Evolutionary conservation across 1,140 invertebrate genomes (phyloP), one percentile per base, ranked within the genome.

Genomic region (Doryteuthis pealeii): DNA sequence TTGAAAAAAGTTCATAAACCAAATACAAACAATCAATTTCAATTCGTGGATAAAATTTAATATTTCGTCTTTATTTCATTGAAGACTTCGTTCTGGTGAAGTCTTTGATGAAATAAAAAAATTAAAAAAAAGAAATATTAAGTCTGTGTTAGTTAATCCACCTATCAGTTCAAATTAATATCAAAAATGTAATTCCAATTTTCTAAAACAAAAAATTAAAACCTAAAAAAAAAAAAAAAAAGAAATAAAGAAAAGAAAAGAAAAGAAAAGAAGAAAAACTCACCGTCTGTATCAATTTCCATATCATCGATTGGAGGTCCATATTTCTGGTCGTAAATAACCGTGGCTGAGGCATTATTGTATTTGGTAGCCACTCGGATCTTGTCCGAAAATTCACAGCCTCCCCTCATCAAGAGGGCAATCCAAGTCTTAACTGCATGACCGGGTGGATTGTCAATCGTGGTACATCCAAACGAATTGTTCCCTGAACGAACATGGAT

Each of bases 331-430:
- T 77, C 78, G 49, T 78, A 79, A 45, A 78, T 74, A 30, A 77
- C 77, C 30, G 77, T 71, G 14, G 77, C 79, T 18, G 77, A 77
- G 2, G 79, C 79, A 62, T 80, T 80, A 69, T 80, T 80, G 12
- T 70, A 72, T 43, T 75, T 74, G 3, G 75, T 74, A 1, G 79
- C 79, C 22, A 73, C 31, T 73, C 71, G 75, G 22, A 80, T 77
- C 72, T 80, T 80, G 28, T 78, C 72, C 4, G 66, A 65, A 58
- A 80, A 80, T 3, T 58, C 33, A 58, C 79, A 80, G 18, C 74
- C 68, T 58, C 79, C 79, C 74, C 77, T 76, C 70, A 73, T 71
- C 6, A 80, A 73, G 15, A 80, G 28, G 28, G 79, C 77, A 72
- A 80, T 77, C 79, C 79, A 80, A 18, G 35, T 67, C 54, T 62